Evolutionary conservation across 1,140 invertebrate species (phyloP), one percentile per base, ranked within the genome.

Genomic region (Acromyrmex charruanus): DNA sequence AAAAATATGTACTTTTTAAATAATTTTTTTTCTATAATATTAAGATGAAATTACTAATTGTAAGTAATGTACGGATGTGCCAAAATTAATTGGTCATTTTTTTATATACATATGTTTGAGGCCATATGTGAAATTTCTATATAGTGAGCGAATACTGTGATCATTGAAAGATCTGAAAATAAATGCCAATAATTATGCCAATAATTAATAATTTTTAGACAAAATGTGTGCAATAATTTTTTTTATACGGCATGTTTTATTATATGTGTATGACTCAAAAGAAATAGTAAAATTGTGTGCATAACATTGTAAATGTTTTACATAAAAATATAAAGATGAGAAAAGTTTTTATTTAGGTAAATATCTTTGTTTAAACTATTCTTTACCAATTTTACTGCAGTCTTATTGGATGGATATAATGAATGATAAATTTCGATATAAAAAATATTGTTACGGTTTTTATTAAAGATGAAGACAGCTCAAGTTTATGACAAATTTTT

Each of bases 21-120:
- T 80, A 53, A 16, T 28, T 71, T 44, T 71, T 58, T 71, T 81
- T 71, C 35, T 35, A 69, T 53, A 25, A 16, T 39, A 28, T 12
- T n/a, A 25, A 79, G 59, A 35, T 18, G 12, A 35, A 44, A 58
- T 10, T 71, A 58, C 16, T 44, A 10, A 44, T 44, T 10, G 9
- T 44, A 81, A 69, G 10, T 58, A 58, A 74, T 61, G 18, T 80
- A 53, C 6, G 12, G 1, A 68, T 25, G 69, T 74, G 69, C 69
- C 80, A 74, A 84, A 63, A 51, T 82, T 49, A 61, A 39, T 61
- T 74, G 5, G n/a, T 61, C 71, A n/a, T 25, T 82, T 72, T 31
- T 71, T 31, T 55, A 10, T 81, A 81, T 21, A 31, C 51, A 71
- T 35, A 53, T 18, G 31, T 61, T 84, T 74, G 53, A 61, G 55